Evolutionary conservation across 2,797 vertebrate species (phyloP), one percentile per base, ranked within the genome.

Genomic region (Lagorchestes hirsutus): DNA sequence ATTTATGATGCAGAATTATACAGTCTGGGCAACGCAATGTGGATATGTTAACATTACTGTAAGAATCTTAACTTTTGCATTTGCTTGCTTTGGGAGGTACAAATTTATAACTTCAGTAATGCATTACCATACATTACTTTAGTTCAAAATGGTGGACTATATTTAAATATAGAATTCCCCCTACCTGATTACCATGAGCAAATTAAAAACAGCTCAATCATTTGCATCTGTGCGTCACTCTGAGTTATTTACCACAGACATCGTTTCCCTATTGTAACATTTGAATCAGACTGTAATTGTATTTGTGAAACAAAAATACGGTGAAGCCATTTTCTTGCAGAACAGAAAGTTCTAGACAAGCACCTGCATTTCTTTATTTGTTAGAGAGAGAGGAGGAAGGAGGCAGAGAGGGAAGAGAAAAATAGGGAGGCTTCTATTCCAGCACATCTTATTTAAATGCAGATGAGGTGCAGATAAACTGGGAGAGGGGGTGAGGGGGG

Each of bases 181-280:
- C 94, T 94, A 97, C 96, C 90, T 40, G 0, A 94, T 59, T 92
- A 92, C 87, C 93, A 94, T 0, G 28, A 97, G 92, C 93, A 97
- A 97, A 97, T 96, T 97, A 91, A 97, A 98, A 98, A 96, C 34
- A 40, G 74, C 95, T 97, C 96, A 82, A 10, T 97, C 93, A 98
- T 98, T 98, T 98, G 98, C 97, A 96, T 93, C 94, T 74, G 94
- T 22, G 95, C 97, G 92, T 3, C 31, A 93, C 67, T 97, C 96
- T 96, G 54, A 94, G 57, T 91, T 97, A 91, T 94, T 98, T 97
- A 97, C 95, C 54, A 2, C 62, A 59, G 52, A 94, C 29, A n/a
- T 31, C 10, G 14, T 94, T 96, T 95, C 97, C 96, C 34, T 46
- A 11, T 91, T 93, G 91, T 55, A 96, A 93, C 54, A 52, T 3